phyloP scores from a whole-genome alignment of 2,113 vertebrate species.

The Natator depressus region DNA sequence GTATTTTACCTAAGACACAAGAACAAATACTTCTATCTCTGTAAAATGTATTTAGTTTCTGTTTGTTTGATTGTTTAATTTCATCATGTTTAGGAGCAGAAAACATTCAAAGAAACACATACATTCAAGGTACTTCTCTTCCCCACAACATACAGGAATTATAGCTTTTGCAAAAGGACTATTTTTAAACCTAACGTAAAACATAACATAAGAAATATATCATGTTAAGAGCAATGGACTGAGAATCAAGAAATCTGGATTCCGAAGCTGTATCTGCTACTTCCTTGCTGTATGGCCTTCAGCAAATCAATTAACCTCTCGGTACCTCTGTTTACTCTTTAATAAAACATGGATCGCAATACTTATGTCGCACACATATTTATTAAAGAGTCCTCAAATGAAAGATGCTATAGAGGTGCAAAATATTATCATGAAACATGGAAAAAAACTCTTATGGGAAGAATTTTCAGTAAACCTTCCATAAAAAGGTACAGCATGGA shows the following conservation, averaged over 20 bases:
- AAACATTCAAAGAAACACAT: background rate
- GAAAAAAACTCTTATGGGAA: background rate
- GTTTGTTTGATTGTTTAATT: background rate
- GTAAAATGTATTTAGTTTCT: background rate
- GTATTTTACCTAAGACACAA: background rate
- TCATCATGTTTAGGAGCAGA: background rate
- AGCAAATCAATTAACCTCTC: background rate
- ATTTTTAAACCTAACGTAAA: background rate
- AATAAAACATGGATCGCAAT: background rate
- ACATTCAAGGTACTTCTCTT: background rate
- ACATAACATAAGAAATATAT: background rate
- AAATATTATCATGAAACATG: background rate
- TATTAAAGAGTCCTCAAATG: background rate
- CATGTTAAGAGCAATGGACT: background rate
- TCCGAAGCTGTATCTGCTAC: background rate
- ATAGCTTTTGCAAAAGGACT: accelerated
- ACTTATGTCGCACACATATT: background rate
- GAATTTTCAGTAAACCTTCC: background rate
- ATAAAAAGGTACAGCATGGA: background rate
- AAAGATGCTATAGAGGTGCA: background rate
- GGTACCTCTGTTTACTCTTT: background rate
- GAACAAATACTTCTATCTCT: background rate
- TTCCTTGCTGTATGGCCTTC: background rate
- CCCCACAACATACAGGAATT: conserved; percentile 1
- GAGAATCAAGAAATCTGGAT: background rate